Conservation (phyloP, 2,888 invertebrate species). For the Amaurobius ferox region DNA sequence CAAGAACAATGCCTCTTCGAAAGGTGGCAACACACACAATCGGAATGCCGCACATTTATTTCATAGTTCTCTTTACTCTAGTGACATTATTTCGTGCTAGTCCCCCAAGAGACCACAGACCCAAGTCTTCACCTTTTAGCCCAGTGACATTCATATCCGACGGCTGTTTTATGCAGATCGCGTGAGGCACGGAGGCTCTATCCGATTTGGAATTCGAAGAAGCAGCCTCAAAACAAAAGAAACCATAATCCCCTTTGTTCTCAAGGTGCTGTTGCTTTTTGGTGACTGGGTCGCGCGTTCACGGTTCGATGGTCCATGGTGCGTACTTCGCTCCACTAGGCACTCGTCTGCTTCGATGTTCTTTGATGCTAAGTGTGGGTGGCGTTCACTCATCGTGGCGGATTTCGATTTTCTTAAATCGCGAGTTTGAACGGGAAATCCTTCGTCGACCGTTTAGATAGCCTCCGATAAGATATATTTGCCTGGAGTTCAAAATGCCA, state of each 20-base stretch:
- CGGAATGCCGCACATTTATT: neutral
- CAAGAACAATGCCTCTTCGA: neutral
- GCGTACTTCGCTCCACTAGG: neutral
- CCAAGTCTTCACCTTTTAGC: slow-evolving; percentile 46
- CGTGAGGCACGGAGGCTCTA: slow-evolving; percentile 22
- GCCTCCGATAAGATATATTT: neutral
- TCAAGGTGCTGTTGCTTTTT: neutral
- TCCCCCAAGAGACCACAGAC: slow-evolving; percentile 2
- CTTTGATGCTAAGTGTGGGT: slow-evolving; percentile 11
- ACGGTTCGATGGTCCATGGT: slow-evolving; percentile 35
- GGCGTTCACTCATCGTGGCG: neutral
- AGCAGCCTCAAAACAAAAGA: slow-evolving; percentile 31
- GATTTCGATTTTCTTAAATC: neutral
- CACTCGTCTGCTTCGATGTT: neutral
- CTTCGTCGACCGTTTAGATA: neutral
- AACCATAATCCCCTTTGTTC: slow-evolving; percentile 3
- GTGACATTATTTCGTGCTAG: slow-evolving; percentile 38
- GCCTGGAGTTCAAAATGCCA: neutral
- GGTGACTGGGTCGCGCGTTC: slow-evolving; percentile 46
- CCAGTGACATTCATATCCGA: slow-evolving; percentile 40
- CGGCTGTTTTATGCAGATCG: slow-evolving; percentile 10
- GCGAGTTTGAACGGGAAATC: neutral
- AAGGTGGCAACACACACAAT: neutral
- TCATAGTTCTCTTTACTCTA: slow-evolving; percentile 25
- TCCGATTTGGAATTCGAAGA: slow-evolving; percentile 17